These are phyloP conservation scores for Catotricha subobsoleta DNA, from an alignment of 2,888 invertebrate species.

Conservation along the genomic window DNA sequence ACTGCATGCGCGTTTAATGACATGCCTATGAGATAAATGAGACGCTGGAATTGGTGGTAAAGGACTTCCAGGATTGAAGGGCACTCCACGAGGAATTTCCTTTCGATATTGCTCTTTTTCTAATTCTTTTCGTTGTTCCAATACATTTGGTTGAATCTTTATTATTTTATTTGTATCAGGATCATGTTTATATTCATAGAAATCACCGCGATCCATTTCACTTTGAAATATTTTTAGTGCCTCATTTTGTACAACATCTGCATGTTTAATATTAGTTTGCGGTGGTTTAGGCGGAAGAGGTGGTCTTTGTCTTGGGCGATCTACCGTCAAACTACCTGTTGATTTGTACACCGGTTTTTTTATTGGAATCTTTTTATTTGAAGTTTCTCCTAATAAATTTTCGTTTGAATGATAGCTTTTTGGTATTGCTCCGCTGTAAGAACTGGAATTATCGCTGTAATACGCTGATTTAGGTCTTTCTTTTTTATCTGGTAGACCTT, in stretches of 20 bases:
- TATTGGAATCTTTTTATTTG: not conserved
- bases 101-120: not conserved
- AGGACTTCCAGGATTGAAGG: slow-evolving; percentile 6
- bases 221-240: slow-evolving; percentile 25
- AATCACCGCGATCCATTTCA: slow-evolving; percentile 27
- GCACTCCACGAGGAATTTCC: slow-evolving; percentile 6
- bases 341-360: slow-evolving; percentile 9
- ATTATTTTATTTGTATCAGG: slow-evolving; percentile 25
- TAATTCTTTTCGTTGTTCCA: not conserved
- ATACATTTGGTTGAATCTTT: slow-evolving; percentile 12
- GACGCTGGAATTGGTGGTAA: slow-evolving; percentile 9
- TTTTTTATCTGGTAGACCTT: not conserved
- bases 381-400: slow-evolving; percentile 12
- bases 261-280: slow-evolving; percentile 20
- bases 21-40: not conserved
- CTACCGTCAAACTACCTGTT: slow-evolving; percentile 8
- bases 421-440: not conserved
- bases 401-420: slow-evolving; percentile 1
- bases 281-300: slow-evolving; percentile 20
- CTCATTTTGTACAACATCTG: slow-evolving; percentile 23
- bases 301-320: slow-evolving; percentile 10
- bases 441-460: not conserved
- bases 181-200: slow-evolving; percentile 27
- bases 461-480: slow-evolving; percentile 4
- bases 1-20: slow-evolving; percentile 16